Evolutionary conservation across 1,140 invertebrate species (phyloP), one percentile per base, ranked within the genome.

Genomic region (Drosophila kanapiae): DNA sequence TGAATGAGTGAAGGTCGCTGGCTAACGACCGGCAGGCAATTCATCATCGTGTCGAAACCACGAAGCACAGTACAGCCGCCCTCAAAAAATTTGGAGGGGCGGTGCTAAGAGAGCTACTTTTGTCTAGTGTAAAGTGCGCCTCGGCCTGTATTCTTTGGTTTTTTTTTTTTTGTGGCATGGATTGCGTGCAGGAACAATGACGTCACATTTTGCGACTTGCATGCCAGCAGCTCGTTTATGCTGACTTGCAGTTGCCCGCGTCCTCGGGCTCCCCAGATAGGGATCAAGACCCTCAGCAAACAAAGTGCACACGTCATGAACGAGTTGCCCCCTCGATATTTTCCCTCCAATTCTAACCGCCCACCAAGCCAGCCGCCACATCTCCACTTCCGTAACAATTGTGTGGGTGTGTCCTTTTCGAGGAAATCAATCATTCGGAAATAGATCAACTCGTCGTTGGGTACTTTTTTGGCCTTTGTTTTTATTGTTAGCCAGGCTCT

Each of bases 391-490:
- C 54, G 75, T 70, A 83, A 42, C 60, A 80, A 70, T 68, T 86
- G 79, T 70, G 65, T 80, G 69, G 71, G 47, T 57, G 67, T 68
- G 63, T 67, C 54, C 48, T 33, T 49, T 75, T 38, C 74, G 69
- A 81, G 65, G 58, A 90, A 88, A 88, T 90, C 84, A 90, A 88
- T 88, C 84, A 88, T 88, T 78, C 81, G 65, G 83, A 86, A 86
- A 86, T 87, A 86, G 83, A 86, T 86, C 83, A 80, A 87, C 62
- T 76, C 75, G 69, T 71, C 58, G 78, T 47, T 60, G 62, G 4
- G 51, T 78, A 67, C 16, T 68, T 71, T 75, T 76, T 69, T 67
- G 47, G 75, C 31, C 59, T 82, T 85, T 86, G 82, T 81, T 86
- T 81, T 81, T 78, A 63, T 80, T 81, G 74, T 75, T 63, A 60